A percentile compares a stretch with the other conserved stretches of the same genome.
phyloP scores from a whole-genome alignment of 2,113 vertebrate species.

The Oostethus manadensis region DNA sequence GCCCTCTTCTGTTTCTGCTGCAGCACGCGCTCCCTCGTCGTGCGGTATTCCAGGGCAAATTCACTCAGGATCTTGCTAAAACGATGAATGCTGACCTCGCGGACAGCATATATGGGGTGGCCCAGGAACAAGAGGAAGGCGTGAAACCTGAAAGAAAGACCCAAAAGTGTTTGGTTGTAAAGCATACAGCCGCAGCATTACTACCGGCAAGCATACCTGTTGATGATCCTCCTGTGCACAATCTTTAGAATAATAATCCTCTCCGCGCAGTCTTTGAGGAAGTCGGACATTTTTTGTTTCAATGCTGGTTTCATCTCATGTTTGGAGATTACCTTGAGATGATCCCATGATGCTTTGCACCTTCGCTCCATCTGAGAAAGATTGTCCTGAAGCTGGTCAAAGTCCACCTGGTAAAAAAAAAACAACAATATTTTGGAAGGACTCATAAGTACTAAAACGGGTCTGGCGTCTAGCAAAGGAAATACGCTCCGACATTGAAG shows the following conservation, averaged over 20 bases:
- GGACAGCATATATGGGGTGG: slow-evolving; percentile 83
- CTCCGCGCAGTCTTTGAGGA: slow-evolving; percentile 94
- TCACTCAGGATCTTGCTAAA: slow-evolving; percentile 96
- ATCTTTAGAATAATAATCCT: slow-evolving; percentile 96
- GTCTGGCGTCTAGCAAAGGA: no score
- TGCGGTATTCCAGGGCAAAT: slow-evolving; percentile 95
- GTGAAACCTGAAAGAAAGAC: slow-evolving; percentile 80
- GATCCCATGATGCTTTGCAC: slow-evolving; percentile 98
- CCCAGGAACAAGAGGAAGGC: slow-evolving; percentile 95
- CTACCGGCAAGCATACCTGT: slow-evolving; percentile 72
- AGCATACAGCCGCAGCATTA: not conserved
- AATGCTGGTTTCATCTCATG: slow-evolving; percentile 91
- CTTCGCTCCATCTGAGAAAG: slow-evolving; percentile 91
- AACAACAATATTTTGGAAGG: not conserved
- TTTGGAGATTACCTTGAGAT: slow-evolving; percentile 95
- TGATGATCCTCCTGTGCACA: slow-evolving; percentile 93
- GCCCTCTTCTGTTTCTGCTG: slow-evolving; percentile 96
- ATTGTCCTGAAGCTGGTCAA: slow-evolving; percentile 96
- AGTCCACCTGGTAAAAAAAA: slow-evolving; percentile 81
- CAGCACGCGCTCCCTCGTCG: slow-evolving; percentile 89
- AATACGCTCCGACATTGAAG: no score
- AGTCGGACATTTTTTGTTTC: slow-evolving; percentile 95
- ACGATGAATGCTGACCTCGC: slow-evolving; percentile 91
- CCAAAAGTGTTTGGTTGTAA: not conserved
- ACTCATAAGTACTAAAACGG: no score